Evolutionary conservation across 2,888 invertebrate genomes (phyloP).

Genomic region (Amorpha juglandis): DNA sequence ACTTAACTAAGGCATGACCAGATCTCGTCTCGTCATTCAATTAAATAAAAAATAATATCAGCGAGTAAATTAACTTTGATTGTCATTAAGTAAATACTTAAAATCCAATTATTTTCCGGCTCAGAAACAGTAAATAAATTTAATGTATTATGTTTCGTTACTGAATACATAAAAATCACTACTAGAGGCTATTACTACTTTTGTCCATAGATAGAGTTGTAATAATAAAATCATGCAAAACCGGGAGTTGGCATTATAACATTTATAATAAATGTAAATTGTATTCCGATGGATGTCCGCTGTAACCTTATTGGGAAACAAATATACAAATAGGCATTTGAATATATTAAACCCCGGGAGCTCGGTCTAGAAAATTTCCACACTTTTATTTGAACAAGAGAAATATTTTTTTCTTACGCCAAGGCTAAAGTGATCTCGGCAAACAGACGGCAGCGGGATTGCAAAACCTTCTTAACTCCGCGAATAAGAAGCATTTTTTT

Average conservation of each 20-base stretch:
- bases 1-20: no score
- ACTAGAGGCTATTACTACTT: no score
- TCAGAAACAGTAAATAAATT: no score
- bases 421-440: slow-evolving; percentile 10
- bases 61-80: no score
- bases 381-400: slow-evolving; percentile 17
- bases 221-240: not conserved
- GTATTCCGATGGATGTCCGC: not conserved
- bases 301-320: not conserved
- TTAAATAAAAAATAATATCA: no score
- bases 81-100: no score
- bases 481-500: slow-evolving; percentile 19
- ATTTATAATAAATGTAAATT: not conserved
- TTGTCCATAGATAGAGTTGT: no score
- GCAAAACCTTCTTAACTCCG: slow-evolving; percentile 10
- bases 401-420: slow-evolving; percentile 19
- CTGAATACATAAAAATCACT: no score
- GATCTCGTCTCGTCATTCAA: no score
- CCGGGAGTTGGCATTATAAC: not conserved
- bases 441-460: slow-evolving; percentile 11
- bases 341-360: slow-evolving; percentile 7
- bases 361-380: slow-evolving; percentile 15
- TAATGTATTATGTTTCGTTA: no score
- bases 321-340: slow-evolving; percentile 17
- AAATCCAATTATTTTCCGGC: no score